Conservation (phyloP, 1,140 invertebrate genomes). For the Helicoverpa armigera region DNA sequence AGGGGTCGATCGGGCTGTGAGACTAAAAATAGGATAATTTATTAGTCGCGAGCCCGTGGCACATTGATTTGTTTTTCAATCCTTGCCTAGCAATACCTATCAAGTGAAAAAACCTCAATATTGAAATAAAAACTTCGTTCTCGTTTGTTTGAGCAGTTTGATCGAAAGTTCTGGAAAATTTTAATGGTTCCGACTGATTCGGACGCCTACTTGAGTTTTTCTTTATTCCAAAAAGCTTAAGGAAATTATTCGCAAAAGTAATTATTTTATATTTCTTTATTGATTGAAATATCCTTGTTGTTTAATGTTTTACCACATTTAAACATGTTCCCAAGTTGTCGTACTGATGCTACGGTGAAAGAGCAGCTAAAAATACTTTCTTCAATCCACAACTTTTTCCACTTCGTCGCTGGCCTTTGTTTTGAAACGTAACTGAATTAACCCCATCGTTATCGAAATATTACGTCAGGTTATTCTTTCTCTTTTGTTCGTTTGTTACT, state of each 20-base stretch:
- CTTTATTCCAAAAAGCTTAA: too few relatives aligned
- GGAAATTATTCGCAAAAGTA: too few relatives aligned
- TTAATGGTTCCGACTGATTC: too few relatives aligned
- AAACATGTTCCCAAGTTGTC: too few relatives aligned
- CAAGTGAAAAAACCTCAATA: constrained; percentile 22
- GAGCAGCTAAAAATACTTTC: too few relatives aligned
- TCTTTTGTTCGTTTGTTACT: constrained; percentile 30
- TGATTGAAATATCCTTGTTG: too few relatives aligned
- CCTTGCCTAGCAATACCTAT: background rate
- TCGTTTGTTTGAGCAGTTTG: background rate
- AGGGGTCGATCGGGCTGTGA: constrained; percentile 42
- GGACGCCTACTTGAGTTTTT: too few relatives aligned
- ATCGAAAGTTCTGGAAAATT: background rate
- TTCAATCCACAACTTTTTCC: too few relatives aligned
- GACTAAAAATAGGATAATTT: constrained; percentile 57
- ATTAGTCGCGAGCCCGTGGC: constrained; percentile 31
- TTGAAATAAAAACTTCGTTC: background rate
- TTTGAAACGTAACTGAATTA: constrained; percentile 29
- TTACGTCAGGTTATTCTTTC: constrained; percentile 31
- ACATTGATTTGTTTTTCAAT: constrained; percentile 24
- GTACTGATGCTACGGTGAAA: too few relatives aligned
- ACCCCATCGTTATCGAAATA: constrained; percentile 28
- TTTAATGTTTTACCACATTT: too few relatives aligned
- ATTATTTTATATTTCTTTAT: too few relatives aligned
- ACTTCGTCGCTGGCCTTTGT: background rate